Evolutionary conservation across 1,140 invertebrate species (phyloP).

Genomic region (Drusus annulatus): DNA sequence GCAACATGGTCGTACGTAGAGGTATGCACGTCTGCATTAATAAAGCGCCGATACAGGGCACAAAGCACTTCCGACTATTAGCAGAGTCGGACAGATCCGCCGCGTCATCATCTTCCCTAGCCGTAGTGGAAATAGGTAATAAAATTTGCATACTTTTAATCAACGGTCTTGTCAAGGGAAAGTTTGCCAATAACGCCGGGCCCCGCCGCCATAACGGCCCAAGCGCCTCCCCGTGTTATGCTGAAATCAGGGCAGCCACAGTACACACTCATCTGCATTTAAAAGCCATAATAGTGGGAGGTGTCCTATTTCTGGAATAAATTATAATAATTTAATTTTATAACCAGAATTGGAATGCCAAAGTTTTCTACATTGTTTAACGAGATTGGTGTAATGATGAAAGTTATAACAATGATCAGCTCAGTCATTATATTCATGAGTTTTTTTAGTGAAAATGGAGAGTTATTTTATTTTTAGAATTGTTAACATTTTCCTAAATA

Average conservation of each 20-base stretch:
- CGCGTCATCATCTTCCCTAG: constrained; percentile 58
- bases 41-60: not conserved
- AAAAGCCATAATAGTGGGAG: constrained; percentile 5
- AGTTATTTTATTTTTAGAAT: no score
- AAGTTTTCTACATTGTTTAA: no score
- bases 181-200: constrained; percentile 71
- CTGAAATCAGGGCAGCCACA: constrained; percentile 51
- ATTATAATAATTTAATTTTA: constrained; percentile 3
- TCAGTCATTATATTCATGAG: no score
- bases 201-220: constrained; percentile 59
- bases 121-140: constrained; percentile 66
- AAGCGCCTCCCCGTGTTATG: constrained; percentile 63
- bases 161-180: constrained; percentile 72
- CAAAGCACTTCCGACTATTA: constrained; percentile 39
- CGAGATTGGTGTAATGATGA: no score
- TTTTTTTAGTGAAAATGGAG: no score
- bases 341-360: not conserved
- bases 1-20: no score
- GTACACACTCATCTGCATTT: constrained; percentile 21
- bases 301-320: not conserved
- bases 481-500: no score
- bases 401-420: no score
- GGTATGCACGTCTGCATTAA: no score
- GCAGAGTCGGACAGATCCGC: constrained; percentile 49
- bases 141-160: constrained; percentile 75